Evolutionary conservation across 2,797 vertebrate genomes (phyloP), one percentile per base, ranked within the genome.

Genomic region (Pseudochirops cupreus): DNA sequence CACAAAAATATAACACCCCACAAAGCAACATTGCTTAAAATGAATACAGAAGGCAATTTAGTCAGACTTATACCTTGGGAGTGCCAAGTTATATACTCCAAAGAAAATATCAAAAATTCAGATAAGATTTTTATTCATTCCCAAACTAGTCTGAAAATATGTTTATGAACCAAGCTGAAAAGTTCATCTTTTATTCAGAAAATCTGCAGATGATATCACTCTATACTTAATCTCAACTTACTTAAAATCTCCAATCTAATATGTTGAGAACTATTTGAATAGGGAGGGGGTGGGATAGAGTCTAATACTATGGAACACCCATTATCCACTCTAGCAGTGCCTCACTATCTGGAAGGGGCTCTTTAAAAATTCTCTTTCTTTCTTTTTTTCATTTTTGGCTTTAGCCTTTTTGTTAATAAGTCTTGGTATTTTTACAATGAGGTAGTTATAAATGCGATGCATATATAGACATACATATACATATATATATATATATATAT

Each of bases 381-480:
- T 91, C 56, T 93, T 74, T 50, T 6, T 50, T 18, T 54, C 59
- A 11, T 31, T 96, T 5, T 62, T 57, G 91, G 4, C 39, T 92
- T 95, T 93, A 91, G 29, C 91, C n/a, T 82, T 96, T 96, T 95
- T 97, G 95, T 94, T 96, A 92, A 93, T n/a, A 74, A 31, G 28
- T 10, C 92, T 92, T 50, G 50, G 95, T 96, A 53, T 97, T 96
- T 91, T 18, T 82, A 4, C 50, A 46, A 50, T 50, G 31, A 87
- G 91, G 33, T 21, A 24, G 21, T 10, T 74, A 54, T 57, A 58
- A 94, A 52, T 31, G 87, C 53, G 52, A 46, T 46, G 39, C 24
- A 24, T 14, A n/a, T 59, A 59, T 26, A 24, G 14, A n/a, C 31
- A 59, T 59, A 33, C 24, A 10, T 11, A n/a, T 67, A 67, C n/a